Base-by-base conservation (phyloP, 2,888 invertebrate species). In the Embidobia sp. region DNA sequence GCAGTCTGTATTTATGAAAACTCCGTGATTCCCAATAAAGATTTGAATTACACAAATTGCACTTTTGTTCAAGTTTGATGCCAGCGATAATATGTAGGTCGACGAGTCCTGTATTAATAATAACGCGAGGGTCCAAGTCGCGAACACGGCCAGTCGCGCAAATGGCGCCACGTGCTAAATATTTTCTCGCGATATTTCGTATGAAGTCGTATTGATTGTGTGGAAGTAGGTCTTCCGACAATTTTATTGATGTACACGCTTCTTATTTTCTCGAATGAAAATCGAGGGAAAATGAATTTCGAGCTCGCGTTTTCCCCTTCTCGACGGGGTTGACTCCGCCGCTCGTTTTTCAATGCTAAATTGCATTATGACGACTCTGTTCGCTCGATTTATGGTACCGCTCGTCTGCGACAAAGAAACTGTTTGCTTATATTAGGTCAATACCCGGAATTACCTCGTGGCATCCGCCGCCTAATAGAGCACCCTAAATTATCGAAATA, bases 401-500 rank as follows among this genome's bases (percentile, higher is more conserved):
- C 27, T 55, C 55, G 42, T 5, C 40, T 26, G 13, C 51, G 51
- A 61, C 44, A 70, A 63, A 63, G 61, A 70, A 70, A 53, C 35
- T 44, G 46, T 70, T 70, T 70, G 49, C 70, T 61, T 53, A 53
- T 42, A 70, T 61, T 37, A 61, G 53, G 70, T 70, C 70, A 70
- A 51, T 61, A 61, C 44, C 70, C 35, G 33, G 61, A 29, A 61
- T 53, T 70, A 61, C 44, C 51, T 61, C 46, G 35, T 51, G 49
- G 49, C 18, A 69, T 59, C 37, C 46, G 26, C 7, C 7, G 51
- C 15, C 22, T 19, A 64, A 29, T 42, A 33, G 42, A 51, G 19
- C 4, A 64, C 29, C 49, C 49, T 64, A 51, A 64, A 51, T 64
- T 64, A 64, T 64, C 64, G 51, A 57, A 48, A 27, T 67, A 46